Evolutionary conservation across 2,888 invertebrate species (phyloP).

Genomic region (Euspilapteryx auroguttella): DNA sequence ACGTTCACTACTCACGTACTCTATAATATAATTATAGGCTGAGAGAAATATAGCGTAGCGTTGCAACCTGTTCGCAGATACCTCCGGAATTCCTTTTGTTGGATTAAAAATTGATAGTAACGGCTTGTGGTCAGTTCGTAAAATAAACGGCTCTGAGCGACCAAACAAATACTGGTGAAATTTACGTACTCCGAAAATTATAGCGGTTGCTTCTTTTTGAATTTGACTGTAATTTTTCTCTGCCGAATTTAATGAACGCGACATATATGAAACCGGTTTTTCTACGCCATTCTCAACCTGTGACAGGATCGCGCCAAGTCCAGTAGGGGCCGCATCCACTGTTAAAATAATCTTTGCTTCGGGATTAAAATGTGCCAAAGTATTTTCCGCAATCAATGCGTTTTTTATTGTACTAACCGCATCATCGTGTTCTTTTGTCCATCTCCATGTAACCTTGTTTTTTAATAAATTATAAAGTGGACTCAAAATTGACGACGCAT

Average conservation of each 20-base stretch:
- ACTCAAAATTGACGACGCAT: conserved; percentile 3
- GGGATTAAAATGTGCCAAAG: conserved; percentile 8
- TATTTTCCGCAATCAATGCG: conserved; percentile 6
- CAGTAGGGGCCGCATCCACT: conserved; percentile 7
- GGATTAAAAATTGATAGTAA: conserved; percentile 7
- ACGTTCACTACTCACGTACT: conserved; percentile 9
- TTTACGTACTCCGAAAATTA: conserved; percentile 4
- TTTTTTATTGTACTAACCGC: conserved; percentile 1
- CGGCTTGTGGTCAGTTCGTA: conserved; percentile 6
- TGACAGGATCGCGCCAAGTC: conserved; percentile 7
- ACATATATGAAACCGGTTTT: conserved; percentile 7
- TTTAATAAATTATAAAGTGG: conserved; percentile 5
- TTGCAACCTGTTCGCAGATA: conserved; percentile 12
- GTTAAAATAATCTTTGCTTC: conserved; percentile 5
- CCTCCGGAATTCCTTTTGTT: conserved; percentile 5
- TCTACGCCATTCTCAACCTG: conserved; percentile 4
- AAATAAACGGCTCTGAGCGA: conserved; percentile 4
- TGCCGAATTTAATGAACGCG: conserved; percentile 3
- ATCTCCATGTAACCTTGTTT: conserved; percentile 2
- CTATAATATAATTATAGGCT: conserved; percentile 12
- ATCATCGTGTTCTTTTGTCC: conserved; percentile 2
- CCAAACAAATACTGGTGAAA: conserved; percentile 4
- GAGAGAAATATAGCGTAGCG: conserved; percentile 12
- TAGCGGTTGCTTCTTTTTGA: conserved; percentile 6
- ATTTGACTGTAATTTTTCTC: conserved; percentile 4